Base-by-base conservation (phyloP, 2,797 vertebrate genomes). In the Ammospiza maritima region DNA sequence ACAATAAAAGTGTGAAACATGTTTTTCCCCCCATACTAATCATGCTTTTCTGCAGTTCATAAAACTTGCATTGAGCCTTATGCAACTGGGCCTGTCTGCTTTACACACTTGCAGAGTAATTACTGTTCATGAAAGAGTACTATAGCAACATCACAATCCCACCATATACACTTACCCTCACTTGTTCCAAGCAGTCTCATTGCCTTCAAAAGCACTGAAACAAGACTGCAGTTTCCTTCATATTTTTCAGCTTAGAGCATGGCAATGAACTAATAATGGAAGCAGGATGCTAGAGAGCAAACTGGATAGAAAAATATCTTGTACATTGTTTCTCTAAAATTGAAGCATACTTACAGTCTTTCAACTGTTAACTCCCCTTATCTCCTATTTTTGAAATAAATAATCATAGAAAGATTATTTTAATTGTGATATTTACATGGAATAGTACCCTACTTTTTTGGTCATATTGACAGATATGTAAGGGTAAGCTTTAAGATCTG, bases 41-140 rank as follows among this genome's bases (percentile, higher is more conserved):
- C 84, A 78, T 93, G 87, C 91, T 92, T 97, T 96, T 97, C 95
- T 96, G 69, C 95, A 96, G 95, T 96, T 96, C 96, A 96, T 96
- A 97, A 97, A 97, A 94, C 83, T 88, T 88, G 47, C 73, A 62
- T 82, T 88, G 88, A 89, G 48, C 76, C 64, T 85, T 69, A 48
- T 87, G 92, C 84, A 93, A 95, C 77, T 51, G 69, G 77, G 56
- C 40, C 93, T 91, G 70, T 86, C 78, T 91, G 87, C 76, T 96
- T 96, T 96, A 94, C 71, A 85, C 92, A 93, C 90, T 96, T 91
- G 89, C 75, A 60, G 87, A 87, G 75, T 94, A 95, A 96, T 96
- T 96, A 81, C 89, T 95, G 48, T 88, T 87, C 58, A 36, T 85
- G 81, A 75, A 90, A 70, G 85, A 73, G 48, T 65, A 22, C 81